phyloP scores from a whole-genome alignment of 2,888 invertebrate species.

The Vannuccia rotundouncinata region DNA sequence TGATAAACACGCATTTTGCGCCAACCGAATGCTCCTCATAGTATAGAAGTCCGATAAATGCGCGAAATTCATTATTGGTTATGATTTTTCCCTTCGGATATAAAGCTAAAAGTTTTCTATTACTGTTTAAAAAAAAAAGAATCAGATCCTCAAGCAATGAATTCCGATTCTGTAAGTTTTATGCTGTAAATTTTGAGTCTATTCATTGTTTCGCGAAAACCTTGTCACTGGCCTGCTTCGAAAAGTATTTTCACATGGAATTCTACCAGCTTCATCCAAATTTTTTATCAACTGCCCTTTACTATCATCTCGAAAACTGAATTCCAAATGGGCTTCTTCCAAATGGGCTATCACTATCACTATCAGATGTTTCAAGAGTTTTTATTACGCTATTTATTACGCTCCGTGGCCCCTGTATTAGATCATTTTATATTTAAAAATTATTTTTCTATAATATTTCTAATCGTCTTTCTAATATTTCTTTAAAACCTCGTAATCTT shows the following conservation, averaged over 20 bases:
- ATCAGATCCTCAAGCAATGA: background rate
- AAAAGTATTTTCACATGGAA: background rate
- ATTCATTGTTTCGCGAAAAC: background rate
- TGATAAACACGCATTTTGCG: background rate
- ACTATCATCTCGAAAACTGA: constrained; percentile 21
- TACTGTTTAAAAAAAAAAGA: background rate
- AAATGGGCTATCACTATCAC: constrained; percentile 8
- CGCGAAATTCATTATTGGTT: background rate
- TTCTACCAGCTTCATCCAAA: background rate
- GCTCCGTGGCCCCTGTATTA: too few relatives aligned
- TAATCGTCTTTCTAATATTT: too few relatives aligned
- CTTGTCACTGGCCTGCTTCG: background rate
- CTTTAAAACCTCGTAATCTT: too few relatives aligned
- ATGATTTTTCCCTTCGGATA: background rate
- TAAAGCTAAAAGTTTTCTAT: background rate
- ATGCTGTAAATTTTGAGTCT: background rate
- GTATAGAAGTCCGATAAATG: background rate
- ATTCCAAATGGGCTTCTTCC: constrained; percentile 3
- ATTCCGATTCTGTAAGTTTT: background rate
- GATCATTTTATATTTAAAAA: too few relatives aligned
- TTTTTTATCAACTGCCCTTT: constrained; percentile 18
- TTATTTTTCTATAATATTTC: too few relatives aligned
- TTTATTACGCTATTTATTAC: too few relatives aligned
- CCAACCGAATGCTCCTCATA: background rate
- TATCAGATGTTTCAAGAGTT: constrained; percentile 14